Evolutionary conservation across 30 jellyfish, hydroid and myxozoan species (phyloP), one percentile per base, ranked within the genome.

Genomic region (Hydractinia symbiolongicarpus): DNA sequence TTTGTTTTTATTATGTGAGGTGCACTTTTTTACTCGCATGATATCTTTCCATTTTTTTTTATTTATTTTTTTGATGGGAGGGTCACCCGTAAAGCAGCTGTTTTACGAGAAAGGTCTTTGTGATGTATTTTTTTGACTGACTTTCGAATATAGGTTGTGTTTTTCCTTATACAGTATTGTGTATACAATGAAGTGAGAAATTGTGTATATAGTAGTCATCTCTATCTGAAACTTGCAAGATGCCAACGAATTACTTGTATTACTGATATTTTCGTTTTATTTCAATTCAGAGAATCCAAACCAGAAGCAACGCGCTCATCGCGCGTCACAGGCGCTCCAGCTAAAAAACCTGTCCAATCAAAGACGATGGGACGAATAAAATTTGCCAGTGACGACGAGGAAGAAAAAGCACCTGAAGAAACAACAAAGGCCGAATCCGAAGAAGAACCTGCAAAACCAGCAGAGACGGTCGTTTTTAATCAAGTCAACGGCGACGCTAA

Each of bases 341-440:
- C 40, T 9, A 79, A 79, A 49, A 21, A 17, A 21, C 20, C 83
- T 20, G 67, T 67, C 30, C 87, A 79, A 68, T 79, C 87, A 50
- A 79, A 79, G 54, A 62, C 56, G 69, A 79, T 79, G 87, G 85
- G 87, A 15, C 72, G 87, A 8, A 79, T 79, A 20, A 79, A 79
- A n/a, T 79, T 79, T 67, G 87, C 70, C 4, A 53, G 81, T 13
- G 87, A 79, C 50, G 87, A 79, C 50, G 87, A 79, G 55, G 79
- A 52, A 76, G 84, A 76, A 6, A 55, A 52, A 16, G 67, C 84
- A 14, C 40, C 76, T n/a, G 84, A 30, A 30, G 16, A 13, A 13
- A 13, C 69, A 17, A 13, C 69, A 58, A 58, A 58, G 3, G 74
- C 74, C 74, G 74, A 64, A 7, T n/a, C 19, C 19, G 74, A 64